Evolutionary conservation across 2,797 vertebrate species (phyloP).

Genomic region (Sebastiscus tertius): DNA sequence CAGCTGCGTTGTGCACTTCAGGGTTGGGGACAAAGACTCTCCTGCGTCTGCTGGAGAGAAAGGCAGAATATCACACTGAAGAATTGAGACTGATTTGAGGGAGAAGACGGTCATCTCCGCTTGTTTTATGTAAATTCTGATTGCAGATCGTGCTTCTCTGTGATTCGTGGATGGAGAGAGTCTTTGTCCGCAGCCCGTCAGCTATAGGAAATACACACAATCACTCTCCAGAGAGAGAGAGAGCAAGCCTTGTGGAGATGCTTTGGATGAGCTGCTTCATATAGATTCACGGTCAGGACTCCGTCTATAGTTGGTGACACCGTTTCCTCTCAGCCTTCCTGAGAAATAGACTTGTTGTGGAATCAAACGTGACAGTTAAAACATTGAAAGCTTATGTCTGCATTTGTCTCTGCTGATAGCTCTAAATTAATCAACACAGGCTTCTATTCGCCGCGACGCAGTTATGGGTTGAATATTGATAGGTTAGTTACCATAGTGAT

Average conservation of each 20-base stretch:
- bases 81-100: constrained; percentile 24
- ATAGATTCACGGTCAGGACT: not conserved
- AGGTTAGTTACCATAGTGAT: constrained; percentile 61
- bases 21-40: constrained; percentile 51
- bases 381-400: not conserved
- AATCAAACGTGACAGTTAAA: constrained; percentile 25
- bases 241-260: constrained; percentile 50
- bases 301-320: not conserved
- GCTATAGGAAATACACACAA: constrained; percentile 66
- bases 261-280: constrained; percentile 38
- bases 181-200: constrained; percentile 62
- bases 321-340: constrained; percentile 51
- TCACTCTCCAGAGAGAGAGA: constrained; percentile 39
- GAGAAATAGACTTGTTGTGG: not conserved
- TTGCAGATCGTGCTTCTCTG: constrained; percentile 58
- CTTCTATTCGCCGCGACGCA: constrained; percentile 21
- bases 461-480: constrained; percentile 58
- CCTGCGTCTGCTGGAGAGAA: constrained; percentile 33
- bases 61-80: constrained; percentile 47
- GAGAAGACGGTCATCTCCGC: constrained; percentile 16
- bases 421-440: constrained; percentile 38
- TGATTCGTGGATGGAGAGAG: constrained; percentile 48
- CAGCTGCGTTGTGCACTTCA: constrained; percentile 60
- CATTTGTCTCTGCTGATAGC: constrained; percentile 26
- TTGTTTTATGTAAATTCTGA: constrained; percentile 42